Evolutionary conservation across 2,797 vertebrate genomes (phyloP).

Genomic region (Dicrostonyx torquatus): DNA sequence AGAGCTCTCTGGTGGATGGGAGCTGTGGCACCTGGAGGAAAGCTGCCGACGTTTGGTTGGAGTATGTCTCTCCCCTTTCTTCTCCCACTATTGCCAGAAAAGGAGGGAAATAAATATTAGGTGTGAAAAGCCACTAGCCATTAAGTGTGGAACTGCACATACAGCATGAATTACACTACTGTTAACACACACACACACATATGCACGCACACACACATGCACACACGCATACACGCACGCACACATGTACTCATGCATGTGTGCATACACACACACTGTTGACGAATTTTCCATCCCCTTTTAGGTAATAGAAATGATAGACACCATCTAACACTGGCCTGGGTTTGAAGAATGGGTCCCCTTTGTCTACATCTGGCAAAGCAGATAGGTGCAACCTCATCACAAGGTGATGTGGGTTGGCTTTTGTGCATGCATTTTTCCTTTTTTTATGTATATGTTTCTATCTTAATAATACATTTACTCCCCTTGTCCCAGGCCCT

Average conservation of each 20-base stretch:
- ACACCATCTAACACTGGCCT: not conserved
- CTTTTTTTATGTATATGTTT: no score
- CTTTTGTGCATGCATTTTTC: not conserved
- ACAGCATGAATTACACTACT: not conserved
- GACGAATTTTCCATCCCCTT: not conserved
- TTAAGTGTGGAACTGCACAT: not conserved
- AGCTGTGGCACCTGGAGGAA: not conserved
- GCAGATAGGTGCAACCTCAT: not conserved
- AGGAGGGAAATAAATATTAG: not conserved
- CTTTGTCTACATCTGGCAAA: not conserved
- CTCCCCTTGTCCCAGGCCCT: no score
- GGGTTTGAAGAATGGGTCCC: not conserved
- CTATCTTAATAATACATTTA: no score
- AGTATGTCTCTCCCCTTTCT: accelerated
- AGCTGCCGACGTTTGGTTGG: not conserved
- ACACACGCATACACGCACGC: no score
- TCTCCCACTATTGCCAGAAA: not conserved
- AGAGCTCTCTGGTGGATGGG: not conserved
- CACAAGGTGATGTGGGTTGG: not conserved
- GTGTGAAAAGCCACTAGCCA: not conserved
- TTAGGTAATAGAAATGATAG: not conserved
- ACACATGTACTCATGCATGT: no score
- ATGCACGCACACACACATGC: not conserved
- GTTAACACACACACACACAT: not conserved
- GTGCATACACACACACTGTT: not conserved